Base-by-base conservation (phyloP, 2,797 vertebrate genomes). In the Neosilurus hyrtlii region DNA sequence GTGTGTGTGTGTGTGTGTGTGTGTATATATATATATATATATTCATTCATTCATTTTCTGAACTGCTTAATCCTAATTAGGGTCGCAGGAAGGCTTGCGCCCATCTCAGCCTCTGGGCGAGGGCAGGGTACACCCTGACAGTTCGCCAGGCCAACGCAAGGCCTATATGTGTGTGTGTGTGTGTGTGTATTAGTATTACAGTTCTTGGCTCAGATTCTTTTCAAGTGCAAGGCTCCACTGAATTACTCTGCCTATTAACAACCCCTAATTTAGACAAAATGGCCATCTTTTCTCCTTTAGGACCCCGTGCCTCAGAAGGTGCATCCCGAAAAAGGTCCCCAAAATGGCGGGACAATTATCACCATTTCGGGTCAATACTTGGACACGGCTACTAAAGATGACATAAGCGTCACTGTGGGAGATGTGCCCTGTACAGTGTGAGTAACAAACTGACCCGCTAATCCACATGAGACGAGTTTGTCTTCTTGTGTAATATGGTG, bases 371-470 rank as follows among this genome's bases (percentile, higher is more conserved):
- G 98, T 59, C 15, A 30, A 0, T 2, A 95, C 84, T 88, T 99
- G 89, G 92, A 96, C 89, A 98, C 97, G 0, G 98, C 96, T 5
- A 95, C 94, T 9, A 92, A 92, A 88, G 94, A 95, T 3, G 97
- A 99, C 18, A 88, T 99, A 35, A 79, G 82, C 0, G 93, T 99
- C 86, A 89, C 83, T 0, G 92, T 99, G 0, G 95, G 90, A 0
- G 86, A 59, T 2, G 91, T 95, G 63, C 88, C 91, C 57, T 99
- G 98, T 90, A 88, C 93, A 89, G 95, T 99, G 98, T 99, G 93
- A 83, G 97, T 93, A 85, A 0, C 70, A 49, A 1, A 54, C 15
- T 7, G 5, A 18, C 10, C 15, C 1, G 62, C 77, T 49, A 61
- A 51, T 22, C 26, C 35, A 35, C 52, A 73, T 10, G 30, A 65